Conservation (phyloP, 2,113 vertebrate genomes). For the Hepsetus odoe region DNA sequence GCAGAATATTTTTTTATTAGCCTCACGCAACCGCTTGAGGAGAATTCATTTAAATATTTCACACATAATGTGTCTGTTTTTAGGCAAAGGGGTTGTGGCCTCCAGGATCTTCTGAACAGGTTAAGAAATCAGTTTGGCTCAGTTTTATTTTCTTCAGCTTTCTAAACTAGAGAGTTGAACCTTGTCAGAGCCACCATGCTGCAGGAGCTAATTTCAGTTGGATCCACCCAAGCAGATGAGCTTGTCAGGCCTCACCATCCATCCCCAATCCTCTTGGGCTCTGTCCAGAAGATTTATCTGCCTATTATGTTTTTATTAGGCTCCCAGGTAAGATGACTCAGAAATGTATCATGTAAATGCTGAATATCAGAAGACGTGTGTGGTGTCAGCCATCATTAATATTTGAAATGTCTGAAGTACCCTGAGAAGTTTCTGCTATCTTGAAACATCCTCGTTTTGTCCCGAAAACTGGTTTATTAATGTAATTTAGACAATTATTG, state of each 20-base stretch:
- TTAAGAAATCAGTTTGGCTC: neutral
- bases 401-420: neutral
- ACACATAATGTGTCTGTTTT: neutral
- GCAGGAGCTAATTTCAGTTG: constrained; percentile 25
- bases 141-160: neutral
- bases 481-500: neutral
- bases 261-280: neutral
- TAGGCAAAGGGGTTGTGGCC: neutral
- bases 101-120: neutral
- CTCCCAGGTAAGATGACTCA: constrained; percentile 5
- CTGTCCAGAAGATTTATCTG: constrained; percentile 9
- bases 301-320: neutral
- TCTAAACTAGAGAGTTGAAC: neutral
- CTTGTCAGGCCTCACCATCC: neutral
- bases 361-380: neutral
- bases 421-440: neutral
- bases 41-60: neutral
- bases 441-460: neutral
- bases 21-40: neutral
- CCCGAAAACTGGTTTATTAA: neutral
- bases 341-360: neutral
- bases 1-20: neutral
- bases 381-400: neutral
- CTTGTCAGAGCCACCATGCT: neutral
- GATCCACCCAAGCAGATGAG: constrained; percentile 18